Base-by-base conservation (phyloP, 2,888 invertebrate species). In the Trichogramma dendrolimi region DNA sequence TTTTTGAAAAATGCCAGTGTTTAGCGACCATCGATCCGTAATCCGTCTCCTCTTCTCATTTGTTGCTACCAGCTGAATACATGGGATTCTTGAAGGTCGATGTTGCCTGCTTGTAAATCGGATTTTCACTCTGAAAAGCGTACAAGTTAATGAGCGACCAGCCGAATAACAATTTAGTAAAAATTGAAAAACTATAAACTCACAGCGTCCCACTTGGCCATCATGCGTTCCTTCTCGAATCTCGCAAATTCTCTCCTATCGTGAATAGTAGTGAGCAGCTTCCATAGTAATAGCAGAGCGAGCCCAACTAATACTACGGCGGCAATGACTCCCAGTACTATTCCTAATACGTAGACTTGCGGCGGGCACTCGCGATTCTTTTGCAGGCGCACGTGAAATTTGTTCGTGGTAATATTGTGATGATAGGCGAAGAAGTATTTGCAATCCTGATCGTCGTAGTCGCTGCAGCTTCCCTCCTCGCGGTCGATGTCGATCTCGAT, bases 81-180 rank as follows among this genome's bases (percentile, higher is more conserved):
- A 93, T 96, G 10, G 99, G 99, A 82, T 99, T 99, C 81, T 96
- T 96, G 83, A 97, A 99, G 42, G 98, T 98, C 27, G 98, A 96
- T 5, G 98, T 99, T 46, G 99, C 98, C 84, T 97, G 96, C 80
- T 95, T 96, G 85, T 96, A 99, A 76, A 99, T 98, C 50, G 99
- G 99, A 87, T 99, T 99, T 82, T 97, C 97, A 67, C 94, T 94
- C 95, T 96, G 82, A 14, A 14, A 14, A 68, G 69, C 14, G 14
- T 41, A 10, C 50, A 38, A 52, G 41, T 39, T 41, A 5, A 41
- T 41, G 1, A 14, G 6, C 38, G 5, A 41, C 11, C 43, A 42
- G 42, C 5, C 11, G 5, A 41, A 47, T 47, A 5, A 5, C 14
- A 4, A 47, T 11, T 47, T n/a, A n/a, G 47, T 6, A 51, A 1